These are phyloP conservation scores for Chionomys nivalis DNA, from an alignment of 2,113 vertebrate species.

Conservation along the genomic window DNA sequence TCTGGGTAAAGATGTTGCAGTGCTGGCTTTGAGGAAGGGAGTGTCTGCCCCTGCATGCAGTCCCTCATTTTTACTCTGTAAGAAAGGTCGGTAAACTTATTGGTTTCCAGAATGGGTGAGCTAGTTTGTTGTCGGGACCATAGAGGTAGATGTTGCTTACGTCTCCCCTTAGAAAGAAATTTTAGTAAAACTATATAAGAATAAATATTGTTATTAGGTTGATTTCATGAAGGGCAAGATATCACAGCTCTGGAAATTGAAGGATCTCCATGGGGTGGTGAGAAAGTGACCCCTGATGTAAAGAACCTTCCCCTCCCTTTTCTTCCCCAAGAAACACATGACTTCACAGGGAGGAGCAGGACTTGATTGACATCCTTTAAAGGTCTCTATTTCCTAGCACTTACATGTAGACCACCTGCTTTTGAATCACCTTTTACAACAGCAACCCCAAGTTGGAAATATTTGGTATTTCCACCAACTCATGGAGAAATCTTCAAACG, in stretches of 20 bases:
- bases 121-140: not conserved
- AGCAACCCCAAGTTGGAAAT: not conserved
- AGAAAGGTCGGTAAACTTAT: not conserved
- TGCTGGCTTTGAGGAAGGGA: not conserved
- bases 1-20: not conserved
- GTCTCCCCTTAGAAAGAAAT: not conserved
- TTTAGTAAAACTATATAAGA: not conserved
- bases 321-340: not conserved
- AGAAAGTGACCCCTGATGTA: not conserved
- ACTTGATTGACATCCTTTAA: not conserved
- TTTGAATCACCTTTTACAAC: not conserved
- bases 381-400: not conserved
- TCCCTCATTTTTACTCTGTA: not conserved
- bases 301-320: not conserved
- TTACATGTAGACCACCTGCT: not conserved
- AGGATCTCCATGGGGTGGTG: not conserved
- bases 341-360: not conserved
- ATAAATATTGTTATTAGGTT: not conserved
- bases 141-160: not conserved
- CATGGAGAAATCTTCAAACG: not conserved
- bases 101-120: not conserved
- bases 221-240: not conserved
- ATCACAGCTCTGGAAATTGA: not conserved
- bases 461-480: not conserved
- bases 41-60: not conserved